Conservation (phyloP, 64 coral and sea anemone species). For the Pachyseris speciosa region DNA sequence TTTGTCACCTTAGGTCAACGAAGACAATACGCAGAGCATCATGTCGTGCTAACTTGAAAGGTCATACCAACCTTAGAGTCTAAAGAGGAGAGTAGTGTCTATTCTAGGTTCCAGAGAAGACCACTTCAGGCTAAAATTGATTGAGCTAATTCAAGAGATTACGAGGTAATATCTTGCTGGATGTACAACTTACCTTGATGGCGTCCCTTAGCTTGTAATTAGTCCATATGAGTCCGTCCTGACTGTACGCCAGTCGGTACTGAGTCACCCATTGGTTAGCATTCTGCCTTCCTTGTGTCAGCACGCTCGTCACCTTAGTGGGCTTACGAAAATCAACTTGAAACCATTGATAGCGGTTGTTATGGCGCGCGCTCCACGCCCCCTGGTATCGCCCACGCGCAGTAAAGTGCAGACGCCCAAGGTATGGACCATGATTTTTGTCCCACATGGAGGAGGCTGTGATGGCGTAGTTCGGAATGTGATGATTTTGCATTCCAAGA, state of each 20-base stretch:
- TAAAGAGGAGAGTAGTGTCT: not conserved
- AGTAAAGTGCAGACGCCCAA: constrained; percentile 58
- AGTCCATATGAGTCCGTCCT: constrained; percentile 61
- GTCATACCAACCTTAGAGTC: too few relatives aligned
- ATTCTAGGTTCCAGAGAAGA: not conserved
- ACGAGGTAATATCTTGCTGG: not conserved
- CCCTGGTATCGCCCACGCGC: constrained; percentile 32
- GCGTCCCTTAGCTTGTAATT: constrained; percentile 61
- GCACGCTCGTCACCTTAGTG: constrained; percentile 64
- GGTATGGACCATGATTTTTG: constrained; percentile 39
- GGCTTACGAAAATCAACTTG: constrained; percentile 75
- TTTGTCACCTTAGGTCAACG: too few relatives aligned
- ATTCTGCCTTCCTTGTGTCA: constrained; percentile 76
- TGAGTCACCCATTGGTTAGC: constrained; percentile 82
- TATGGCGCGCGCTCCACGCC: constrained; percentile 68
- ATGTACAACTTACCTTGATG: constrained; percentile 84
- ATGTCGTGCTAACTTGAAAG: too few relatives aligned
- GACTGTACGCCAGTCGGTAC: constrained; percentile 64
- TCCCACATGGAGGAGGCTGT: constrained; percentile 70
- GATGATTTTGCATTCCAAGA: constrained; percentile 75
- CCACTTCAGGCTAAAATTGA: not conserved
- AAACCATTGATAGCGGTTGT: constrained; percentile 69
- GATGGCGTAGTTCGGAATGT: constrained; percentile 41
- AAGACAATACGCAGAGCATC: too few relatives aligned
- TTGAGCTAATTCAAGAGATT: too few relatives aligned